Base-by-base conservation (phyloP, 2,888 invertebrate genomes). In the Megalurothrips usitatus region DNA sequence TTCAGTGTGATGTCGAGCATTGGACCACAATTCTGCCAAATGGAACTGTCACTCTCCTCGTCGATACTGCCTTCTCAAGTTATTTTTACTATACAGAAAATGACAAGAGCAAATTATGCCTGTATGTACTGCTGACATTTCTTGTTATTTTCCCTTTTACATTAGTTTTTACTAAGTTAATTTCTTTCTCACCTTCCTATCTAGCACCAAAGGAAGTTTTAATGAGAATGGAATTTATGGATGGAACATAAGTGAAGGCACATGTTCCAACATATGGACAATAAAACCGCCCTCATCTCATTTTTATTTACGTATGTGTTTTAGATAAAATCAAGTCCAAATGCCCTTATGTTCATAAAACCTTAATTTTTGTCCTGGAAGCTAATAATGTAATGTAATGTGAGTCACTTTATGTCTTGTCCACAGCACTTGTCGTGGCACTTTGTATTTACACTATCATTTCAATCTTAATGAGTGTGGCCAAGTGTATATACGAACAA, bases 181-280 rank as follows among this genome's bases (percentile, higher is more conserved):
- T 49, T 10, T 52, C 14, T 26, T 79, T 12, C 19, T 78, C 26
- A 1, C 78, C 78, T 43, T 63, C 17, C 23, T 75, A 82, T 82
- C 6, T 83, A 87, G 87, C 48, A 82, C 81, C 23, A 84, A 84
- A 0, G 86, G 84, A 80, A 82, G 81, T 52, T 87, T 88, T 81
- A 85, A 85, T 81, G 87, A 88, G 82, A 85, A 87, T 83, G 88
- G 88, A 11, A 84, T 84, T 79, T 88, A 88, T 83, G 85, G 86
- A 52, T 87, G 87, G 87, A 87, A 88, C 84, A 83, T 88, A 80
- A 85, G 86, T 0, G 81, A 82, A 19, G 28, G 82, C 3, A 47
- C 52, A 26, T 87, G 87, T 82, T 85, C 86, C 0, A 17, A 82
- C 10, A 83, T 87, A 82, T 85, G 86, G 81, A 83, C 84, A 11